A percentile compares a stretch with the other conserved stretches of the same genome.
Evolutionary conservation across 2,888 invertebrate genomes (phyloP).

Genomic region (Mamestra brassicae): DNA sequence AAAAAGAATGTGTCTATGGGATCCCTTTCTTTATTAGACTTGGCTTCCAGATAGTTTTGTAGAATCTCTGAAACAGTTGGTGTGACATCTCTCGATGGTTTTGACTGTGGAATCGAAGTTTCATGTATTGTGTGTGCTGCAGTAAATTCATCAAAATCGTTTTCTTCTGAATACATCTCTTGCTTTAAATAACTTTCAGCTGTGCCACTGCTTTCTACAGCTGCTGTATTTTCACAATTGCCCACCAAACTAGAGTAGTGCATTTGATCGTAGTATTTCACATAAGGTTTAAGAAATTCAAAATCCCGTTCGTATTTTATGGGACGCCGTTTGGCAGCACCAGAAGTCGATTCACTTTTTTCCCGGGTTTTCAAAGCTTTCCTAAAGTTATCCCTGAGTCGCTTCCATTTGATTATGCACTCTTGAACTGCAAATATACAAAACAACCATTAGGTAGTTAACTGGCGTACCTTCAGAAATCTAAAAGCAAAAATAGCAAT

Average conservation of each 20-base stretch:
- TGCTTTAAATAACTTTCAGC: conserved; percentile 21
- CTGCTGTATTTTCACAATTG: conserved; percentile 11
- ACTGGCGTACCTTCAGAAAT: not conserved
- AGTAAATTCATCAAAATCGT: conserved; percentile 18
- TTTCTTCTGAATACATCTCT: conserved; percentile 18
- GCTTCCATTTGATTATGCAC: conserved; percentile 37
- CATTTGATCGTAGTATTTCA: conserved; percentile 34
- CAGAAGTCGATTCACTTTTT: conserved; percentile 31
- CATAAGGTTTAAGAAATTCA: conserved; percentile 38
- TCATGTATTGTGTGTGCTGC: not conserved
- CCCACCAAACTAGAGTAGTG: not conserved
- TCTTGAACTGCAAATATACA: conserved; percentile 20
- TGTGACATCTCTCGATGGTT: not conserved
- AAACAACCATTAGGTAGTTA: conserved; percentile 4
- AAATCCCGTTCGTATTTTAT: conserved; percentile 41
- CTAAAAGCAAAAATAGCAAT: conserved; percentile 5
- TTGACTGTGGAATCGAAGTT: not conserved
- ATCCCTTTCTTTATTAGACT: conserved; percentile 35
- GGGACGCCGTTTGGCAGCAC: conserved; percentile 25
- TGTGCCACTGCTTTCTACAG: not conserved
- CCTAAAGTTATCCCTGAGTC: conserved; percentile 44
- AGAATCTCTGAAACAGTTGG: conserved; percentile 19
- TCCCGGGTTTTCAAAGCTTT: conserved; percentile 40
- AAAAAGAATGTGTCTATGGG: conserved; percentile 33
- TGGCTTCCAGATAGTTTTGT: conserved; percentile 33